Percentiles rank a stretch among this genome's conserved stretches.
These are phyloP conservation scores for Dysidea cf. avara DNA, from an alignment of 37 sponge, comb jelly and placozoan genomes.

Conservation along the genomic window DNA sequence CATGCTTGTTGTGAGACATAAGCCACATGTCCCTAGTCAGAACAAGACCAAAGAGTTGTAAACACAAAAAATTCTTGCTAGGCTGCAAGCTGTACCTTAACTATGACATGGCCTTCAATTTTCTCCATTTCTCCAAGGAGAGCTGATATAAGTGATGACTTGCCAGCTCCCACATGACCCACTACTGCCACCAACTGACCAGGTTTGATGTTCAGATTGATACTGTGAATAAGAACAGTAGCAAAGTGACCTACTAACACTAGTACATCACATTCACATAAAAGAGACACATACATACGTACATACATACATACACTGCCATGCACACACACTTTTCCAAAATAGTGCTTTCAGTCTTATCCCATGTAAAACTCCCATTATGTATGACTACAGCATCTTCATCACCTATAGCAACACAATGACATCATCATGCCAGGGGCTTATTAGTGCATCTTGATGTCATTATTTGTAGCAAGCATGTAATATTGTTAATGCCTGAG, in stretches of 20 bases:
- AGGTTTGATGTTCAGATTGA: constrained; percentile 79
- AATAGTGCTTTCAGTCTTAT: constrained; percentile 42
- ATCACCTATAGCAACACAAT: constrained; percentile 18
- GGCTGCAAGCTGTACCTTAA: constrained; percentile 51
- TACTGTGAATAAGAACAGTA: constrained; percentile 37
- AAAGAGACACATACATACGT: no score
- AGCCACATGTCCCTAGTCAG: constrained; percentile 80
- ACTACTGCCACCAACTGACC: constrained; percentile 96
- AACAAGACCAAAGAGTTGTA: neutral
- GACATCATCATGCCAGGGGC: no score
- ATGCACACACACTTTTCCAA: constrained; percentile 48
- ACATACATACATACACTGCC: no score
- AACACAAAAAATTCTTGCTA: no score
- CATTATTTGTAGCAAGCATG: neutral
- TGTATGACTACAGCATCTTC: constrained; percentile 48
- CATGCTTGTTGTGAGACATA: constrained; percentile 97
- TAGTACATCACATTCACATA: no score
- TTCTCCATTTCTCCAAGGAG: constrained; percentile 98
- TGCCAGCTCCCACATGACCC: constrained; percentile 97
- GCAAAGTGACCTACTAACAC: no score
- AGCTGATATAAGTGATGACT: constrained; percentile 94
- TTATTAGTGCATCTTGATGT: no score
- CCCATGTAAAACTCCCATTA: constrained; percentile 79
- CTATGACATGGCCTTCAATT: constrained; percentile 57
- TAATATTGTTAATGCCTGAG: no score